Conservation (phyloP, 2,113 vertebrate genomes). For the Peromyscus maniculatus region DNA sequence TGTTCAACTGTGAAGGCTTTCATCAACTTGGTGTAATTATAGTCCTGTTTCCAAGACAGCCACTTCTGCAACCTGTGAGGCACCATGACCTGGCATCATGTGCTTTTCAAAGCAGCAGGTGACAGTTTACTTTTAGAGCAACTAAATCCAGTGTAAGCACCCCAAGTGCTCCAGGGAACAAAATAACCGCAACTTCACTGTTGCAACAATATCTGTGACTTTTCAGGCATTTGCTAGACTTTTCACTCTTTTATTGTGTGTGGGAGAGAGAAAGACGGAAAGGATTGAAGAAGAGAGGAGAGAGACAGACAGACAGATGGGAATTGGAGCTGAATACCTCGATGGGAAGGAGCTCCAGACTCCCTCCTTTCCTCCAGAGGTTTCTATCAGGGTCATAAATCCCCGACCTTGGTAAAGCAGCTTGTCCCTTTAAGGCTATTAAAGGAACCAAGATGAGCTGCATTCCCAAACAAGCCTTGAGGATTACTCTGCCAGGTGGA, state of each 20-base stretch:
- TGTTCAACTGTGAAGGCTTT: background rate
- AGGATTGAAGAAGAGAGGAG: background rate
- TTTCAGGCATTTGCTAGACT: background rate
- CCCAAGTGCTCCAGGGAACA: background rate
- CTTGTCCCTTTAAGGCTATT: constrained; percentile 78
- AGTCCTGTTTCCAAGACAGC: background rate
- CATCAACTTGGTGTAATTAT: background rate
- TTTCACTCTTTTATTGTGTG: background rate
- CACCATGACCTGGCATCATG: background rate
- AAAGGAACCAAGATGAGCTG: constrained; percentile 67
- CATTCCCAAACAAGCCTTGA: constrained; percentile 74
- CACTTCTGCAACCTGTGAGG: background rate
- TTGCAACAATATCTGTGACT: background rate
- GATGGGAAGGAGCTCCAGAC: background rate
- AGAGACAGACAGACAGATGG: background rate
- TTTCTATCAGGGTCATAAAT: constrained; percentile 69
- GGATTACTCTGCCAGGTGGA: constrained; percentile 77
- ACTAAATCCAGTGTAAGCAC: constrained; percentile 14
- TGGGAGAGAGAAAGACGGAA: background rate
- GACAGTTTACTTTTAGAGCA: background rate
- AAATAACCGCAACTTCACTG: constrained; percentile 48
- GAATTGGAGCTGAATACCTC: background rate
- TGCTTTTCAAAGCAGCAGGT: background rate
- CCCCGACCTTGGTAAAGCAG: constrained; percentile 29
- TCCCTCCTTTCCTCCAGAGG: constrained; percentile 28